phyloP scores from a whole-genome alignment of 35 echinoderm and acorn worm genomes.

The Chiridota heheva region DNA sequence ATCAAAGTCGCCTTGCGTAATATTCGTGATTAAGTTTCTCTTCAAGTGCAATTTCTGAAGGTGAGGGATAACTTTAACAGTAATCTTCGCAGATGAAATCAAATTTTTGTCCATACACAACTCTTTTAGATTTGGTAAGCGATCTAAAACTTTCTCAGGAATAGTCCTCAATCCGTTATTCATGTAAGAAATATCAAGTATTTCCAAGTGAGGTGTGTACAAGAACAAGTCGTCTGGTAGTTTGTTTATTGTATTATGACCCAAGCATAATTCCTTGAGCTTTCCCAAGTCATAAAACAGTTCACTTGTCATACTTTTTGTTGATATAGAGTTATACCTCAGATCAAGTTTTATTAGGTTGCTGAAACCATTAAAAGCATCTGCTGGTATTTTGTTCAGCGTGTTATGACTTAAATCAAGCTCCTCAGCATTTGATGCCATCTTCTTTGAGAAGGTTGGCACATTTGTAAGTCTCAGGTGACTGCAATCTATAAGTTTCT shows the following conservation, averaged over 20 bases:
- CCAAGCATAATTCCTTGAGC: slow-evolving; percentile 21
- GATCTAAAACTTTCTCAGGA: background rate
- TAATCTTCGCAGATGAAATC: slow-evolving; percentile 32
- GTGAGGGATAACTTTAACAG: background rate
- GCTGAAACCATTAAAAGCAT: slow-evolving; percentile 57
- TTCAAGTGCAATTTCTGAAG: slow-evolving; percentile 53
- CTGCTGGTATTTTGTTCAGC: slow-evolving; percentile 10
- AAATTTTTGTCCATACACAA: slow-evolving; percentile 28
- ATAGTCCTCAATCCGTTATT: slow-evolving; percentile 59
- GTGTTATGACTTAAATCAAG: slow-evolving; percentile 65
- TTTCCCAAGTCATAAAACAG: slow-evolving; percentile 53
- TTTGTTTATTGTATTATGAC: slow-evolving; percentile 57
- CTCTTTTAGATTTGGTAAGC: slow-evolving; percentile 20
- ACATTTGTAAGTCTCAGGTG: slow-evolving; percentile 38
- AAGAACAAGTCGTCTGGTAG: slow-evolving; percentile 26
- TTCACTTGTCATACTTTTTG: slow-evolving; percentile 11
- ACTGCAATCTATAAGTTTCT: slow-evolving; percentile 72
- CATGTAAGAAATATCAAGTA: slow-evolving; percentile 72
- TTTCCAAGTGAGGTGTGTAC: slow-evolving; percentile 11
- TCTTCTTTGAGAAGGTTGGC: slow-evolving; percentile 43
- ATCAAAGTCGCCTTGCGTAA: slow-evolving; percentile 44
- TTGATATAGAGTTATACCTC: slow-evolving; percentile 57
- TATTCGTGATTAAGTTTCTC: slow-evolving; percentile 26
- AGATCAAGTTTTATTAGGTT: slow-evolving; percentile 51
- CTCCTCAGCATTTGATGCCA: slow-evolving; percentile 34